These are phyloP conservation scores for Macquaria ambigua DNA, from an alignment of 2,113 vertebrate genomes.

Conservation along the genomic window DNA sequence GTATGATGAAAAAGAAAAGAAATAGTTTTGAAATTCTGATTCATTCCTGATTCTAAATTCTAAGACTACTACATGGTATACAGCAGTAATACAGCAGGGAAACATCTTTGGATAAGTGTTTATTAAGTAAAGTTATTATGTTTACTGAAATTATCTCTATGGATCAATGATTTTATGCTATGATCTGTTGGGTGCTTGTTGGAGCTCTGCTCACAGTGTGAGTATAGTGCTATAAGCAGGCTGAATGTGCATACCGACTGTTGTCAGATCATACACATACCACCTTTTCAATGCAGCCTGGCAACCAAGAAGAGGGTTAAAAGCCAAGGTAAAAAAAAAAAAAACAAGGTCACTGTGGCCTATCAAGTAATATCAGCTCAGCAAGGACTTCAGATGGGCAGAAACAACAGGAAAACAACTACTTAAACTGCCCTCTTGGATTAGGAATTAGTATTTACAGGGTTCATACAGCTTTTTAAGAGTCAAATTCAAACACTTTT, in stretches of 20 bases:
- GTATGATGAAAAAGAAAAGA: too few relatives aligned
- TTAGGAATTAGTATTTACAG: background rate
- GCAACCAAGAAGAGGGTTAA: background rate
- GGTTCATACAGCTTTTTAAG: too few relatives aligned
- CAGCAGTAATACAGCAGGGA: too few relatives aligned
- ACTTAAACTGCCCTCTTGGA: background rate
- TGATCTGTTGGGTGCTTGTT: background rate
- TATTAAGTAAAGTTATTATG: too few relatives aligned
- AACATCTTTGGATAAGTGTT: too few relatives aligned
- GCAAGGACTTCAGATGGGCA: background rate
- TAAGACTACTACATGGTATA: too few relatives aligned
- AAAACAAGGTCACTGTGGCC: background rate
- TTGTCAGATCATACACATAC: background rate
- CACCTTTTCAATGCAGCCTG: constrained; percentile 9
- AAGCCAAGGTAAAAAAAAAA: background rate
- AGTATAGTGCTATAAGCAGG: background rate
- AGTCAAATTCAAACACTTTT: too few relatives aligned
- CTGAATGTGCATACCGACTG: background rate
- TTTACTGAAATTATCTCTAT: too few relatives aligned
- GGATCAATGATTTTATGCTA: background rate
- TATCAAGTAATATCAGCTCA: constrained; percentile 7
- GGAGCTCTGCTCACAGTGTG: background rate
- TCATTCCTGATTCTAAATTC: too few relatives aligned
- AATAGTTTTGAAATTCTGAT: too few relatives aligned
- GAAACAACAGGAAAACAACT: background rate